Conservation (phyloP, 2,888 invertebrate genomes). For the Seira sanloemensis region DNA sequence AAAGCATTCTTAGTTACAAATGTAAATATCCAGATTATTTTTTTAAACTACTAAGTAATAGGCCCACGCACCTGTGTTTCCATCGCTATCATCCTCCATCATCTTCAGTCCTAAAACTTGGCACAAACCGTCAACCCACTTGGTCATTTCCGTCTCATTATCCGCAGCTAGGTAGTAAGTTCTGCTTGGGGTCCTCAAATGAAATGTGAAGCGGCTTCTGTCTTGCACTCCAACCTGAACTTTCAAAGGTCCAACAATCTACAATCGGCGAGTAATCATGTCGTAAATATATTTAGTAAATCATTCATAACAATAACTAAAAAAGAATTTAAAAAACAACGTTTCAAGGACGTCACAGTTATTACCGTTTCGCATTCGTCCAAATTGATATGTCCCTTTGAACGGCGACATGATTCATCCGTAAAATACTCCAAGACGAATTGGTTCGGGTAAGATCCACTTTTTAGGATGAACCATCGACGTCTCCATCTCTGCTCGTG, state of each 20-base stretch:
- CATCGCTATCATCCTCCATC: constrained; percentile 66
- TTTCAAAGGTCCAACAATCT: constrained; percentile 61
- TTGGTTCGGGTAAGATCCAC: constrained; percentile 94
- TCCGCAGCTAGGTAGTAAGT: constrained; percentile 96
- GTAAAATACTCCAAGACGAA: constrained; percentile 96
- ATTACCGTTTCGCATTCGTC: constrained; percentile 96
- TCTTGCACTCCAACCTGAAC: constrained; percentile 81
- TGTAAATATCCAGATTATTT: neutral
- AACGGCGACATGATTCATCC: constrained; percentile 88
- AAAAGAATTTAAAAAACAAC: constrained; percentile 20
- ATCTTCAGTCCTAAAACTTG: constrained; percentile 76
- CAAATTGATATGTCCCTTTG: constrained; percentile 93
- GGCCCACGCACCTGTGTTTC: constrained; percentile 44
- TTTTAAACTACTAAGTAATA: no score
- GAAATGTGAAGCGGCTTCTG: constrained; percentile 81
- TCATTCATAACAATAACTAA: no score
- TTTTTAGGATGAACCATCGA: constrained; percentile 94
- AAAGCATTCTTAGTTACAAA: neutral
- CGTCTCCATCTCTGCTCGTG: constrained; percentile 93
- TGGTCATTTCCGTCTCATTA: constrained; percentile 93
- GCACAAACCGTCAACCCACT: constrained; percentile 96
- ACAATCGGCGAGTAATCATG: neutral
- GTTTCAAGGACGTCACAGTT: constrained; percentile 38
- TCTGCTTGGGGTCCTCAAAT: constrained; percentile 90
- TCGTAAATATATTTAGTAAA: no score